Evolutionary conservation across 2,113 vertebrate species (phyloP).

Genomic region (Etheostoma cragini): DNA sequence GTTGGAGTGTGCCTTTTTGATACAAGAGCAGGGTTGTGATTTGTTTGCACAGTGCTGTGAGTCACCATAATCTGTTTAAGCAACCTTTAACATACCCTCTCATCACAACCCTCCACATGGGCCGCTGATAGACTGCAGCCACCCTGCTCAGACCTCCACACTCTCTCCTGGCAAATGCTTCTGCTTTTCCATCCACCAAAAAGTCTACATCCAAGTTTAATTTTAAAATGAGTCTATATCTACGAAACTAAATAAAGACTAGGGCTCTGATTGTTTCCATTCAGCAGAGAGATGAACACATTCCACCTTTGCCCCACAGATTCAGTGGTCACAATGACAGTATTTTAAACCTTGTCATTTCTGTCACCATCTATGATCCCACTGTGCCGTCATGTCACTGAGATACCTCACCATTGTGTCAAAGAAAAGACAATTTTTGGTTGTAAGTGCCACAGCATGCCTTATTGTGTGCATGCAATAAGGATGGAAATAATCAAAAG

Average conservation of each 20-base stretch:
- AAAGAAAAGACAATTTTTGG: neutral
- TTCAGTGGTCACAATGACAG: neutral
- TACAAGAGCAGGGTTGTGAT: neutral
- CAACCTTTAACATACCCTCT: constrained; percentile 23
- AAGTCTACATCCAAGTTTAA: constrained; percentile 4
- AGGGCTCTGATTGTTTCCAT: constrained; percentile 28
- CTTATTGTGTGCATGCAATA: constrained; percentile 54
- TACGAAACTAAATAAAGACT: constrained; percentile 34
- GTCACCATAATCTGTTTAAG: constrained; percentile 31
- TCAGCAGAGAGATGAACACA: constrained; percentile 12
- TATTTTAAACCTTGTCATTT: constrained; percentile 16
- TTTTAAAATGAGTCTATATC: constrained; percentile 40
- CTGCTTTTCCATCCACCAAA: constrained; percentile 26
- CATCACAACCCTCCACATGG: constrained; percentile 49
- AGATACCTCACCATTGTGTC: neutral
- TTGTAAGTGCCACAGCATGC: constrained; percentile 47
- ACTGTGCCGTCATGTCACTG: neutral
- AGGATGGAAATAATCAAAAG: constrained; percentile 83
- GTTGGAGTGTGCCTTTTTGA: constrained; percentile 9
- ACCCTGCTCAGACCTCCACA: constrained; percentile 6
- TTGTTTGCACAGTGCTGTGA: constrained; percentile 26
- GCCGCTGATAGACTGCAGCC: constrained; percentile 44
- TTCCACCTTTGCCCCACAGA: constrained; percentile 16
- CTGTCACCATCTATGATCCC: neutral
- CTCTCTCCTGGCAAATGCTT: constrained; percentile 17